phyloP scores from a whole-genome alignment of 2,797 vertebrate species.

The Euthynnus affinis region DNA sequence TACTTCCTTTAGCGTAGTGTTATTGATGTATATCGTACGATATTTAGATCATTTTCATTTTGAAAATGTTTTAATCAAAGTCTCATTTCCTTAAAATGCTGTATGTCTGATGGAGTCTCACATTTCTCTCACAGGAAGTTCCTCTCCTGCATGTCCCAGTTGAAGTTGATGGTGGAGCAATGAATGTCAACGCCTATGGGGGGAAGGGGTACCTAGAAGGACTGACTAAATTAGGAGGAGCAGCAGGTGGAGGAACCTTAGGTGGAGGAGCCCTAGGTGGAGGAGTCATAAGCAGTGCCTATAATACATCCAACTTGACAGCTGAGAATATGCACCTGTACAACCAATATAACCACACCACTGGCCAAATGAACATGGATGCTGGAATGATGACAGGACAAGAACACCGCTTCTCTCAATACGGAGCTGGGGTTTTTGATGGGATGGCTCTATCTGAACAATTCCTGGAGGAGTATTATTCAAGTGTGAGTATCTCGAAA shows the following conservation, averaged over 20 bases:
- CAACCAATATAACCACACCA: slow-evolving; percentile 11
- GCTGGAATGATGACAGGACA: slow-evolving; percentile 38
- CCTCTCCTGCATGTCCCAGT: slow-evolving; percentile 56
- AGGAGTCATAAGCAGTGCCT: background rate
- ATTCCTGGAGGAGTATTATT: slow-evolving; percentile 80
- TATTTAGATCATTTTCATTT: background rate
- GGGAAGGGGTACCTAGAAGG: background rate
- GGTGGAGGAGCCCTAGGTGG: background rate
- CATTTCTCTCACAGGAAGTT: slow-evolving; percentile 62
- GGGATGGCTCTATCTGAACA: slow-evolving; percentile 77
- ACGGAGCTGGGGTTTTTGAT: slow-evolving; percentile 38
- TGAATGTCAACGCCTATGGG: background rate
- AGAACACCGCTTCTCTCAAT: slow-evolving; percentile 17
- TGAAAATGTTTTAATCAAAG: background rate
- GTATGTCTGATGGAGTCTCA: background rate
- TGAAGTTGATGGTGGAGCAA: background rate
- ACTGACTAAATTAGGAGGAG: background rate
- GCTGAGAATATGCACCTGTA: slow-evolving; percentile 22
- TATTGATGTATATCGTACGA: background rate
- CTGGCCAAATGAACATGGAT: background rate
- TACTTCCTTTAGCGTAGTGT: slow-evolving; percentile 50
- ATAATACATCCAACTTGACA: slow-evolving; percentile 25
- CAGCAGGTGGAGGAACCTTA: slow-evolving; percentile 1
- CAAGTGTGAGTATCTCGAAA: slow-evolving; percentile 72
- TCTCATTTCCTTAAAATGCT: background rate